Conservation (phyloP, 2,888 invertebrate species). For the Brassicogethes aeneus region DNA sequence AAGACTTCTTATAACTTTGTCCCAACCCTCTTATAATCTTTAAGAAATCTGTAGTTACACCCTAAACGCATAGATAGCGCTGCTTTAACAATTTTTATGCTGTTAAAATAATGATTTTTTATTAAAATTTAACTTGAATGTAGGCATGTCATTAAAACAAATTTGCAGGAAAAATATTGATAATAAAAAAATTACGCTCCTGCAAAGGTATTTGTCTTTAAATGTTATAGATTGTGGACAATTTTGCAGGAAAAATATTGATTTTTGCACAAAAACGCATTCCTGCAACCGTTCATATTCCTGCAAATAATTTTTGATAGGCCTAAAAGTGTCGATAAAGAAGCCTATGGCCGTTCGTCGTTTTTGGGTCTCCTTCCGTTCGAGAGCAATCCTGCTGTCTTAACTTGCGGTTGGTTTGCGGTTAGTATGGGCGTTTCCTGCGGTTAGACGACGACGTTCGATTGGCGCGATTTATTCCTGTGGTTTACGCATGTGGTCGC, state of each 20-base stretch:
- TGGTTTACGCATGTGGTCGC: conserved; percentile 48
- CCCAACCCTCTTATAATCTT: conserved; percentile 27
- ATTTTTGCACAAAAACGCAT: too few relatives aligned
- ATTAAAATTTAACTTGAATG: too few relatives aligned
- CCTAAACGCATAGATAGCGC: conserved; percentile 34
- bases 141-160: too few relatives aligned
- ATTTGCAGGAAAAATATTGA: too few relatives aligned
- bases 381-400: too few relatives aligned
- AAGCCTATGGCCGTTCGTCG: conserved; percentile 32
- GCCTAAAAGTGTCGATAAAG: conserved; percentile 20
- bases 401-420: conserved; percentile 44
- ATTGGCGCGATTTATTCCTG: conserved; percentile 51
- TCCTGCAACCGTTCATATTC: too few relatives aligned
- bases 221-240: too few relatives aligned
- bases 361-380: neutral
- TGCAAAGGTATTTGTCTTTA: neutral
- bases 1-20: conserved; percentile 7
- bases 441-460: conserved; percentile 47
- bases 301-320: too few relatives aligned
- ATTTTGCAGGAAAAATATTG: too few relatives aligned
- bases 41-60: conserved; percentile 25
- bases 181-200: neutral
- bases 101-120: neutral
- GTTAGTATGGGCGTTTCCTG: conserved; percentile 41
- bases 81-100: conserved; percentile 8